phyloP scores from a whole-genome alignment of 2,797 vertebrate species.

The Anolis apletophallus region DNA sequence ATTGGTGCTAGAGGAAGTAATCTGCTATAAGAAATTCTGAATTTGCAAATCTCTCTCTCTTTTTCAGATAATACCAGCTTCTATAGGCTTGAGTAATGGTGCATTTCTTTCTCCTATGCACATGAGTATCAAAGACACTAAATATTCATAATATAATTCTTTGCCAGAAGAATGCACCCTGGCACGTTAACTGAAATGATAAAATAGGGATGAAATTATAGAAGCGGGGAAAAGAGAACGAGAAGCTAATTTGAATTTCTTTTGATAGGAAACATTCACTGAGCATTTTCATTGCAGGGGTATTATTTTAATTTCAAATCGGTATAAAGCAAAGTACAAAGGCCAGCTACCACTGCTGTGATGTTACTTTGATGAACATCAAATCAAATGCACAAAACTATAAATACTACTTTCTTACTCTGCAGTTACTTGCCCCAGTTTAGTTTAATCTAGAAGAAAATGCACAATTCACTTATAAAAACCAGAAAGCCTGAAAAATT shows the following conservation, averaged over 20 bases:
- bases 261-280: conserved; percentile 50
- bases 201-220: conserved; percentile 53
- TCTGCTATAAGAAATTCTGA: neutral
- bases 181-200: conserved; percentile 41
- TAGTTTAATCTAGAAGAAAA: conserved; percentile 1
- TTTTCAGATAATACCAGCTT: conserved; percentile 42
- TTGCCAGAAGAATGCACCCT: conserved; percentile 40
- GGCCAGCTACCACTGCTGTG: neutral
- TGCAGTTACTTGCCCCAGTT: conserved; percentile 6
- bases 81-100: conserved; percentile 46
- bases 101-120: conserved; percentile 24
- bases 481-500: conserved; percentile 9
- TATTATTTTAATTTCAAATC: conserved; percentile 44
- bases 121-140: conserved; percentile 43
- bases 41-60: conserved; percentile 32
- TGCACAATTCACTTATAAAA: conserved; percentile 19
- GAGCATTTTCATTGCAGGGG: conserved; percentile 41
- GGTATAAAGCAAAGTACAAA: conserved; percentile 45
- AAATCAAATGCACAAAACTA: conserved; percentile 28
- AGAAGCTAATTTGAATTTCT: conserved; percentile 34
- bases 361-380: conserved; percentile 29
- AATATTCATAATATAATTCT: conserved; percentile 50
- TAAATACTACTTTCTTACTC: neutral
- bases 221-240: neutral
- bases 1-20: conserved; percentile 8